A percentile compares a stretch with the other conserved stretches of the same genome.
These are phyloP conservation scores for Trematomus loennbergii DNA, from an alignment of 2,113 vertebrate species.

Conservation along the genomic window DNA sequence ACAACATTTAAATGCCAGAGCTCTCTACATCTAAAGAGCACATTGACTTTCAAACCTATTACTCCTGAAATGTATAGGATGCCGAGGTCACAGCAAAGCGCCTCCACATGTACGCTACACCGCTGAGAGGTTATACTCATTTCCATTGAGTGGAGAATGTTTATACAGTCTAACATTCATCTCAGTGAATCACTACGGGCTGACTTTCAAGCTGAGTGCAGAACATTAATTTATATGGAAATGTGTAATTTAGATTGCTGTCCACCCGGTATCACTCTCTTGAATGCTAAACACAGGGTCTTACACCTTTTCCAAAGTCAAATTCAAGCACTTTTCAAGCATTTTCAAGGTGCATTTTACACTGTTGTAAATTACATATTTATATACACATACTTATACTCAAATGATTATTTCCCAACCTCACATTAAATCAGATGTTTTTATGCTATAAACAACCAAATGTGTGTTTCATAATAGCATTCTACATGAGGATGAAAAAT, in stretches of 20 bases:
- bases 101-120: constrained; percentile 1
- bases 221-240: constrained; percentile 67
- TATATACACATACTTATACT: too few relatives aligned
- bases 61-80: constrained; percentile 5
- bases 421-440: too few relatives aligned
- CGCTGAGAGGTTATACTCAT: constrained; percentile 1
- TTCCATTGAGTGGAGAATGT: constrained; percentile 16
- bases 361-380: too few relatives aligned
- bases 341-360: too few relatives aligned
- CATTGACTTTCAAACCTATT: constrained; percentile 18
- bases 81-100: constrained; percentile 18
- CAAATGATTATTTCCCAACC: too few relatives aligned
- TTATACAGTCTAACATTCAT: constrained; percentile 27
- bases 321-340: too few relatives aligned
- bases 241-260: constrained; percentile 56
- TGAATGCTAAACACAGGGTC: constrained; percentile 52
- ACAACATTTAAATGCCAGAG: neutral
- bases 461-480: too few relatives aligned
- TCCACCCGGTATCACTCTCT: constrained; percentile 1
- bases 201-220: constrained; percentile 46
- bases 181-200: constrained; percentile 21
- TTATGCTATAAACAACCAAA: too few relatives aligned
- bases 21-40: constrained; percentile 10
- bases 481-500: too few relatives aligned
- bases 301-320: too few relatives aligned